Conservation (phyloP, 2,888 invertebrate species). For the Drosophila flavopinicola region DNA sequence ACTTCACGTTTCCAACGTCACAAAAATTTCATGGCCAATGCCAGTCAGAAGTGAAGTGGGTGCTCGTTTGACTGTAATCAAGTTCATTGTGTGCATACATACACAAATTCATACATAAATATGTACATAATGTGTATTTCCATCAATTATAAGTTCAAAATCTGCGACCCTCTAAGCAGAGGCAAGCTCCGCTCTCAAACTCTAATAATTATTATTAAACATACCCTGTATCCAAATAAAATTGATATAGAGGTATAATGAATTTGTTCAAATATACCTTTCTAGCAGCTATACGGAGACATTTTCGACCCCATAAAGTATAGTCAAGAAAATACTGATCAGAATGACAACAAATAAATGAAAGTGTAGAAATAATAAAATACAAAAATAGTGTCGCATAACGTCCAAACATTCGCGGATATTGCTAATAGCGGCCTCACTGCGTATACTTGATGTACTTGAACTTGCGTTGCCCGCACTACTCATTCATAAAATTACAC, state of each 20-base stretch:
- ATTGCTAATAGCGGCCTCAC: constrained; percentile 36
- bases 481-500: constrained; percentile 50
- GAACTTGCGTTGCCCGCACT: constrained; percentile 43
- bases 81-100: constrained; percentile 30
- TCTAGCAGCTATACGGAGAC: too few relatives aligned
- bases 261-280: too few relatives aligned
- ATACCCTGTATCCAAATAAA: not conserved
- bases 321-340: too few relatives aligned
- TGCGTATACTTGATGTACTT: constrained; percentile 61
- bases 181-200: not conserved
- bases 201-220: not conserved
- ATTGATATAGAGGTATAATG: too few relatives aligned
- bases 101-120: constrained; percentile 2
- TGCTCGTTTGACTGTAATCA: constrained; percentile 35
- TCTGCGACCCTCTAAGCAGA: not conserved
- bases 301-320: too few relatives aligned
- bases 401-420: constrained; percentile 32
- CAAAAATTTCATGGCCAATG: constrained; percentile 71
- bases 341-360: constrained; percentile 36
- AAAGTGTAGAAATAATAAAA: constrained; percentile 22
- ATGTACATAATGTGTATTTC: not conserved
- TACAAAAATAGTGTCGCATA: constrained; percentile 3
- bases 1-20: constrained; percentile 62
- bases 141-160: not conserved
- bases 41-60: constrained; percentile 66